Evolutionary conservation across 2,888 invertebrate genomes (phyloP).

Genomic region (Mesoligia furuncula): DNA sequence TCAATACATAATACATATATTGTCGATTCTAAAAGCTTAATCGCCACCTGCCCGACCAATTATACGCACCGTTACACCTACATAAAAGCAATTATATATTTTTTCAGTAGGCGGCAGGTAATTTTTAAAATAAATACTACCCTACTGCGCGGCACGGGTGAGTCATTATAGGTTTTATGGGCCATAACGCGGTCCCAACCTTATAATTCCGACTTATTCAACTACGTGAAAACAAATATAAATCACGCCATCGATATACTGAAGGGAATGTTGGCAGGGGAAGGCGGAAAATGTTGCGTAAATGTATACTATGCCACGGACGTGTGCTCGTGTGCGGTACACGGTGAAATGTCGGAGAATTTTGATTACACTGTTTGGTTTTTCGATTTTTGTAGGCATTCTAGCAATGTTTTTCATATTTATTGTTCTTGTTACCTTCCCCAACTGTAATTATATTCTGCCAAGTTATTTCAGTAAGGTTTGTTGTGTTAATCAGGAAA

Average conservation of each 20-base stretch:
- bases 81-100: constrained; percentile 61
- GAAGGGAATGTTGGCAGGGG: constrained; percentile 62
- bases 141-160: constrained; percentile 67
- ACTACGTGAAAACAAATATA: constrained; percentile 80
- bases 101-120: constrained; percentile 59
- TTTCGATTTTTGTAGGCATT: constrained; percentile 44
- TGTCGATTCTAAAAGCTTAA: constrained; percentile 35
- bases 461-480: constrained; percentile 32
- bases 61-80: constrained; percentile 42
- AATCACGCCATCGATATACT: constrained; percentile 77
- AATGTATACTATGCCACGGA: constrained; percentile 46
- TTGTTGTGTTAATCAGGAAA: constrained; percentile 50
- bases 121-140: constrained; percentile 73
- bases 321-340: constrained; percentile 36
- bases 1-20: constrained; percentile 9
- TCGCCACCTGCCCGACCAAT: constrained; percentile 45
- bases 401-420: constrained; percentile 33
- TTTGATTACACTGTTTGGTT: constrained; percentile 44
- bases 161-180: constrained; percentile 79
- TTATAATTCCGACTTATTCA: constrained; percentile 80
- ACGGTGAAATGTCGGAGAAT: constrained; percentile 39
- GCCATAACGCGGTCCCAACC: constrained; percentile 78
- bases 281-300: constrained; percentile 60
- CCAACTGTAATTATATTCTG: constrained; percentile 28
- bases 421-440: constrained; percentile 34